Evolutionary conservation across 2,113 vertebrate species (phyloP), one percentile per base, ranked within the genome.

Genomic region (Enhydra lutris): DNA sequence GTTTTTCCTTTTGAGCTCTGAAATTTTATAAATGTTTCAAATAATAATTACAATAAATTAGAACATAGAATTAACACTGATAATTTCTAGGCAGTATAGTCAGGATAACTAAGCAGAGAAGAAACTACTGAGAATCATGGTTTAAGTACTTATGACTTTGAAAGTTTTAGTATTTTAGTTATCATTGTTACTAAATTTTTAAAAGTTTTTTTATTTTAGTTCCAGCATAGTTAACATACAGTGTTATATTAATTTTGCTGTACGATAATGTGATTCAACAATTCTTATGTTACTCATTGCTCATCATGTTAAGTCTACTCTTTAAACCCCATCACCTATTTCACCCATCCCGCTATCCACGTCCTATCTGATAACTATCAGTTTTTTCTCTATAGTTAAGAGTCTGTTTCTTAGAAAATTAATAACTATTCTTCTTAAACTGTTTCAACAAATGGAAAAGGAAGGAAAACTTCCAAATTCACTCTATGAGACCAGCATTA

Each of bases 161-260:
- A 84, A 95, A 79, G 26, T 87, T 93, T 88, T 79, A 94, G 92
- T 34, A 12, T 91, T 83, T 95, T 89, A 85, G 50, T 94, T 93
- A 34, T 74, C 83, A 91, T 94, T 59, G 39, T 81, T 81, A 81
- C 73, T 2, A 59, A 59, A 24, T 3, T 59, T 57, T 57, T 57
- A 8, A 57, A 7, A 86, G n/a, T 74, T 76, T 81, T 85, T 89
- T 42, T 71, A 52, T 52, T 52, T 52, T 52, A 52, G 50, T 52
- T 52, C 50, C 50, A 52, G 15, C 50, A 17, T 52, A 78, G 74
- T 31, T 47, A 78, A 78, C 26, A 47, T 78, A 47, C 74, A 78
- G 26, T 78, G 26, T 78, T 78, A 78, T 47, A 31, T 47, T 76
- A 76, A 42, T 76, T 76, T 31, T 42, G 73, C 26, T 76, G 14